A percentile compares a stretch with the other conserved stretches of the same genome.
These are phyloP conservation scores for Numenius arquata DNA, from an alignment of 2,113 vertebrate species.

Conservation along the genomic window DNA sequence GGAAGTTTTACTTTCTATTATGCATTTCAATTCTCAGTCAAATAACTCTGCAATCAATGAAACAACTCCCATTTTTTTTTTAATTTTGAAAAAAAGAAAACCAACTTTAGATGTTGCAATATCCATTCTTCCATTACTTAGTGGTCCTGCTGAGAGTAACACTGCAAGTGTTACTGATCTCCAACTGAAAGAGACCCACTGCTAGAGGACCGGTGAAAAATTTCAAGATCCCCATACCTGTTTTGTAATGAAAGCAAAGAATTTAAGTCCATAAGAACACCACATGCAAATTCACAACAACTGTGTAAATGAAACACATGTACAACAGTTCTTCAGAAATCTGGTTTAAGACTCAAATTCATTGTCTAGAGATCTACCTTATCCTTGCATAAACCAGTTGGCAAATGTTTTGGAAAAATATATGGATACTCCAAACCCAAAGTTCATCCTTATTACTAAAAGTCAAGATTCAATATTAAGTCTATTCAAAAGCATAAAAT, in stretches of 20 bases:
- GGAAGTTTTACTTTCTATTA: background rate
- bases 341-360: background rate
- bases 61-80: background rate
- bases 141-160: background rate
- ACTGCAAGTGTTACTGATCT: background rate
- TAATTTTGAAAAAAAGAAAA: background rate
- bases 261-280: background rate
- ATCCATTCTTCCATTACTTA: background rate
- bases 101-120: background rate
- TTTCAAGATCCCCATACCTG: background rate
- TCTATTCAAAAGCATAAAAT: background rate
- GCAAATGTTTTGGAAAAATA: background rate
- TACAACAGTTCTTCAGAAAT: background rate
- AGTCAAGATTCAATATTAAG: background rate
- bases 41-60: background rate
- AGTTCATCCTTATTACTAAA: background rate
- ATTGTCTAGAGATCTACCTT: background rate
- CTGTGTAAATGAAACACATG: background rate
- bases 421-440: rapidly evolving
- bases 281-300: background rate
- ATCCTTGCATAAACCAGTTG: background rate
- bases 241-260: background rate
- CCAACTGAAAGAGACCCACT: background rate
- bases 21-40: background rate
- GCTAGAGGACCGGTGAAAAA: background rate